Evolutionary conservation across 1,140 invertebrate genomes (phyloP), one percentile per base, ranked within the genome.

Genomic region (Drosophila punjabiensis): DNA sequence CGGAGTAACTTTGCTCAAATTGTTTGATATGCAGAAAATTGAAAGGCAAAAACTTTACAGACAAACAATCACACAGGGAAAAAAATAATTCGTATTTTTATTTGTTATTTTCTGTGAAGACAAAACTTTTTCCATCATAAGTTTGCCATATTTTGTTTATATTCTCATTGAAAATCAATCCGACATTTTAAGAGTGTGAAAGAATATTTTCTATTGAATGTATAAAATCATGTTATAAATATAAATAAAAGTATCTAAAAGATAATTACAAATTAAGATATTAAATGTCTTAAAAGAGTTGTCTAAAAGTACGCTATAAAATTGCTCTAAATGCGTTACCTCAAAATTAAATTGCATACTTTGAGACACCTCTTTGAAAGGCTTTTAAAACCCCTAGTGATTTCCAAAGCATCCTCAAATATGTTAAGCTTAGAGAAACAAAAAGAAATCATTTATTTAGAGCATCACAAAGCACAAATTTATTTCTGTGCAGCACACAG

Each of bases 1-100:
- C 55, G 41, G 48, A 52, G 67, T 13, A 89, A 89, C 70, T 89
- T 82, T 87, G 37, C 20, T 41, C 10, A 70, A 85, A 89, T 90
- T 90, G 81, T 65, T 82, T 90, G 81, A 85, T 82, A 90, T 85
- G 86, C 86, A 90, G 82, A 90, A 90, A 90, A 90, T 94, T 63
- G 94, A 94, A 80, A 94, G 66, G 59, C 75, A 76, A 90, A 90
- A 89, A 89, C 86, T 90, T 89, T 71, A 41, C 53, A 81, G 78
- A 79, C 77, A 69, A 60, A 63, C 61, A 47, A 39, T 56, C 20
- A 39, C 55, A 58, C 55, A 10, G 14, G 5, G 10, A 10, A n/a
- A 10, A n/a, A 39, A 39, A 58, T 28, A 39, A 11, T 39, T n/a
- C 2, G 2, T 2, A 11, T n/a, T 28, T 20, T 11, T n/a, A n/a